Evolutionary conservation across 2,797 vertebrate species (phyloP), one percentile per base, ranked within the genome.

Genomic region (Salarias fasciatus): DNA sequence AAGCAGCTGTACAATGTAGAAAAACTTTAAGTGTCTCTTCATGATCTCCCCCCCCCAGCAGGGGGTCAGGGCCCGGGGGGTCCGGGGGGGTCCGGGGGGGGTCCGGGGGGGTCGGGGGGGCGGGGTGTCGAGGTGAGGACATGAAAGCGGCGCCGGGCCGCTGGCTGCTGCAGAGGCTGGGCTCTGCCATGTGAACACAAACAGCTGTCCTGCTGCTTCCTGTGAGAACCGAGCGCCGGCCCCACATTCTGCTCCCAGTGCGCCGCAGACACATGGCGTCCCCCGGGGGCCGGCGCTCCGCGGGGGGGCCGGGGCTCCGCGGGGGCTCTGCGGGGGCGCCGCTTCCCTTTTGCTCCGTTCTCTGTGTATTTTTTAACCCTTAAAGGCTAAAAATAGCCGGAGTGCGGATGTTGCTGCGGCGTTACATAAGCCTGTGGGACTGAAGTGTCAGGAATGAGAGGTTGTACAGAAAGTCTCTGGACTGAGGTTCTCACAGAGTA

Each of bases 121-220:
- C n/a, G n/a, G n/a, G n/a, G n/a, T n/a, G n/a, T n/a, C n/a, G n/a
- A n/a, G n/a, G n/a, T n/a, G 18, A 6, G 35, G 63, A 47, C 36
- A 42, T 54, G 18, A 5, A 65, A 66, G 53, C 52, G 38, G 64
- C 11, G 65, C n/a, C n/a, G n/a, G n/a, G n/a, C n/a, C n/a, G n/a
- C n/a, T n/a, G 10, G 13, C 72, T 11, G 60, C 56, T 53, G 56
- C 54, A 61, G 31, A 35, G 49, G 50, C 59, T 67, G 59, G 63
- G 58, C 77, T 68, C 74, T 53, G 75, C 71, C 71, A 83, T 84
- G 73, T 80, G 79, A 87, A 85, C 74, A 68, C 74, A 83, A 84
- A 76, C 69, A 83, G 75, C 74, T 83, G 90, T 91, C 89, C 88
- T 88, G 68, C 70, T 76, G 70, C 90, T 90, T 86, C 89, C 90